phyloP scores from a whole-genome alignment of 2,113 vertebrate genomes.

The Dendropsophus ebraccatus region DNA sequence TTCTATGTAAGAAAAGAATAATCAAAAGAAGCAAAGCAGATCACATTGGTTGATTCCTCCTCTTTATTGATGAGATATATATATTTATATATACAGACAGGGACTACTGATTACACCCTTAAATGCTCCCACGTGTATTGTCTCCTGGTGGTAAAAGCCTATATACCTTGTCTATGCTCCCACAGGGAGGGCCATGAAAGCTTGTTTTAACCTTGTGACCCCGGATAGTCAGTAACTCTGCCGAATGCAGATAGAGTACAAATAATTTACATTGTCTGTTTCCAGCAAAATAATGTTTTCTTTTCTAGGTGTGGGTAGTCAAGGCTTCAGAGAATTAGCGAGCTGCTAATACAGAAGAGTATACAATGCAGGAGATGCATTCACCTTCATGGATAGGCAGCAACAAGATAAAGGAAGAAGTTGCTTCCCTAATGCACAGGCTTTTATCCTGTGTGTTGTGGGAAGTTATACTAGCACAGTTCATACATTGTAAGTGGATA shows the following conservation, averaged over 20 bases:
- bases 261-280: background rate
- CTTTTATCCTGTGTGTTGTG: too few species aligned
- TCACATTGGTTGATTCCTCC: background rate
- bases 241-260: background rate
- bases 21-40: background rate
- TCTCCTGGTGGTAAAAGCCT: background rate
- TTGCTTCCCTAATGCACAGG: too few species aligned
- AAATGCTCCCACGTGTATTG: conserved; percentile 18
- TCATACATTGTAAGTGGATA: too few species aligned
- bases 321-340: background rate
- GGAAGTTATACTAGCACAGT: too few species aligned
- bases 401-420: too few species aligned
- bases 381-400: too few species aligned
- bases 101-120: conserved; percentile 22
- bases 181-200: conserved; percentile 8
- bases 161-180: conserved; percentile 20
- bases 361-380: background rate
- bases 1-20: background rate
- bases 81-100: background rate
- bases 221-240: background rate
- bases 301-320: background rate
- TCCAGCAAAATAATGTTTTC: background rate
- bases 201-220: background rate
- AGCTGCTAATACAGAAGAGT: background rate
- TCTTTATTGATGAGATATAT: background rate